Evolutionary conservation across 2,797 vertebrate species (phyloP), one percentile per base, ranked within the genome.

Genomic region (Siniperca obscura): DNA sequence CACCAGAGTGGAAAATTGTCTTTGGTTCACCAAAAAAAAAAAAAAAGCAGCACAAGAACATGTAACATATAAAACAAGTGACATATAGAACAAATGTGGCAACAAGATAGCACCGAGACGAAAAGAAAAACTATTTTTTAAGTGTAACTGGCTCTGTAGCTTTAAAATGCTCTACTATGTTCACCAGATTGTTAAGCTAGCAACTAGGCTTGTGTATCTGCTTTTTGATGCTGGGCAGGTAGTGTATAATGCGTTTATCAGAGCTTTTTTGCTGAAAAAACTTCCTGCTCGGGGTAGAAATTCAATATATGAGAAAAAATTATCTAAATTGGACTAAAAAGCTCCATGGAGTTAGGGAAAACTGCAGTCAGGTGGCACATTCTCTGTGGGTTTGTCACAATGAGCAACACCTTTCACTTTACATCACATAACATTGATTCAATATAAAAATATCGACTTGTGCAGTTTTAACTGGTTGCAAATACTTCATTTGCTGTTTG

Each of bases 401-500:
- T 2, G 11, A 71, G 22, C 9, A n/a, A 40, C 38, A 69, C 11
- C 12, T 38, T 74, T 75, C 21, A 68, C 46, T 25, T 66, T 69
- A 11, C 59, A 75, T 36, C 11, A 53, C 13, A 13, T 21, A 42
- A 40, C 36, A 12, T 2, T 42, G 25, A 57, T 25, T 70, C 22
- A 59, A 62, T 65, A 64, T 62, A 27, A 61, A 53, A 61, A 72
- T 48, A 64, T 44, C n/a, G 30, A 80, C 44, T 10, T 4, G 4
- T 52, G 65, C n/a, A 21, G 25, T 48, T 50, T 60, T 27, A 61
- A 52, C 56, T 64, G n/a, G 36, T 55, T 27, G n/a, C 42, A 44
- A 69, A 69, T 57, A 61, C 34, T 73, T 80, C 36, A 60, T 82
- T 55, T 48, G 42, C 25, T 0, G 1, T 46, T 70, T 8, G 40